Base-by-base conservation (phyloP, 2,888 invertebrate genomes). In the Pharmacophagus antenor region DNA sequence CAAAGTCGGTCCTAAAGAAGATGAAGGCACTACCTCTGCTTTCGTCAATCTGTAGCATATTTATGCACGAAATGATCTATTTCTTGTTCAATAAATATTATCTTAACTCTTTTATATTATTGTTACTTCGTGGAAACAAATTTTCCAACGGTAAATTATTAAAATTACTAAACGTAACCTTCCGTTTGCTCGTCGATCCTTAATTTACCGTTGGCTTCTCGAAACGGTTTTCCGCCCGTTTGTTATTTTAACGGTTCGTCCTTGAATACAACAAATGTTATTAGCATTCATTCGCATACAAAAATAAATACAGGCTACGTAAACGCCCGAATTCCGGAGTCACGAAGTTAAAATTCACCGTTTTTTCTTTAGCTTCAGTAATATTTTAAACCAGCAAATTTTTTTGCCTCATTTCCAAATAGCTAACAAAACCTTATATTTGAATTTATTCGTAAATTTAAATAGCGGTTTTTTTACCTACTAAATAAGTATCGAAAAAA, bases 201-300 rank as follows among this genome's bases (percentile, higher is more conserved):
- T 70, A 69, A 72, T 66, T 69, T 62, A 74, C 74, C 67, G 74
- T 76, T 76, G 62, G 55, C 70, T 72, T 62, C 46, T 46, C 44
- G 18, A 58, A 54, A 64, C 64, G 44, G 59, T 64, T 67, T 62
- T 49, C 63, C 62, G 63, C 56, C 50, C 62, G 50, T 64, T 64
- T 63, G 59, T 66, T 67, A 72, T 71, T 62, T 69, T 73, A 79
- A 79, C 77, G 70, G 74, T 74, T 68, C 64, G 74, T 75, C 73
- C 76, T 78, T 77, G 78, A 82, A 72, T 71, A 81, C 74, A 73
- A 75, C 73, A 69, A 70, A 76, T 73, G 59, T 63, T 74, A 79
- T 85, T 84, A 82, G 71, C 79, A 80, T 84, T 77, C 70, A 65
- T 76, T 72, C 68, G 71, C 71, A 72, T 73, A 74, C 69, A 70